These are phyloP conservation scores for Sphinx pinastri DNA, from an alignment of 2,888 invertebrate genomes.

Conservation along the genomic window DNA sequence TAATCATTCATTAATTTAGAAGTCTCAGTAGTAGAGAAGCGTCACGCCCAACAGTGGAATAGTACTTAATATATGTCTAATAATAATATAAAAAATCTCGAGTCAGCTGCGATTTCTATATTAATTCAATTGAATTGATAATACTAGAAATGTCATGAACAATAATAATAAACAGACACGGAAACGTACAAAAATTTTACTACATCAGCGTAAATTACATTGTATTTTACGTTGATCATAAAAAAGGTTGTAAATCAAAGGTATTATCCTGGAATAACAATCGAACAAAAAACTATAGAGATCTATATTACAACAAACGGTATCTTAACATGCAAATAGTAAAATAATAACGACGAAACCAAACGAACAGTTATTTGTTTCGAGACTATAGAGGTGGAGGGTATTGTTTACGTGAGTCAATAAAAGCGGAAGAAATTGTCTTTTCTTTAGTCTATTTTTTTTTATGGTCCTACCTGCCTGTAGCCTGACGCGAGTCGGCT, in stretches of 20 bases:
- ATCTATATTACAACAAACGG: slow-evolving; percentile 12
- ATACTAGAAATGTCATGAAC: background rate
- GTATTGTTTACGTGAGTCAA: too few relatives aligned
- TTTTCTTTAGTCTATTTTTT: background rate
- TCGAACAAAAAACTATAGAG: slow-evolving; percentile 13
- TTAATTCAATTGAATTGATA: background rate
- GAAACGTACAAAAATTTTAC: slow-evolving; percentile 1
- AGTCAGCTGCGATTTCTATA: too few relatives aligned
- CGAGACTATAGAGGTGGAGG: too few relatives aligned
- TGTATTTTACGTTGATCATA: slow-evolving; percentile 17
- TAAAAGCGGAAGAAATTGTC: background rate
- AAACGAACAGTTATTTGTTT: slow-evolving; percentile 11
- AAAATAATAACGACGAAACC: slow-evolving; percentile 4
- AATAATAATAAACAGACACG: background rate
- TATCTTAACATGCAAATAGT: slow-evolving; percentile 26
- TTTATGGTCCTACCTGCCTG: too few relatives aligned
- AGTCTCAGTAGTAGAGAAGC: too few relatives aligned
- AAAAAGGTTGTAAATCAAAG: slow-evolving; percentile 20
- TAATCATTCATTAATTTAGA: too few relatives aligned
- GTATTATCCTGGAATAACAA: slow-evolving; percentile 11
- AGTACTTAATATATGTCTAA: too few relatives aligned
- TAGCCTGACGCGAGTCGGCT: too few relatives aligned
- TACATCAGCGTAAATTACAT: slow-evolving; percentile 14
- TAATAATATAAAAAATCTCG: too few relatives aligned
- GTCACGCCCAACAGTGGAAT: too few relatives aligned